Conservation (phyloP, 2,113 vertebrate species). For the Channa maculata region DNA sequence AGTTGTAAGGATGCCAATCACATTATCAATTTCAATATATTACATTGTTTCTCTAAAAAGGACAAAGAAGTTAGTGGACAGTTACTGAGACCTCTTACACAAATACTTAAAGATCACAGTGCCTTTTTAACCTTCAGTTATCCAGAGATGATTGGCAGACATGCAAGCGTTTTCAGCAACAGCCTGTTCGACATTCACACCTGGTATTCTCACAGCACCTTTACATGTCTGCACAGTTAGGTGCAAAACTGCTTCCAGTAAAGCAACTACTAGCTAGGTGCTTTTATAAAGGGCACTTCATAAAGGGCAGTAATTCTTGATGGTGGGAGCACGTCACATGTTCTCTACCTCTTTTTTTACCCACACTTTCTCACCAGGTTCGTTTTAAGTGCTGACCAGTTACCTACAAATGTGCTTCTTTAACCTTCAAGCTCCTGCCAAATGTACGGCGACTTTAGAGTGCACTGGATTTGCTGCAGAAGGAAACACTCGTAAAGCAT, state of each 20-base stretch:
- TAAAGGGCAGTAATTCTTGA: constrained; percentile 19
- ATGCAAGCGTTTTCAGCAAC: constrained; percentile 15
- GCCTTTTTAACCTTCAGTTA: constrained; percentile 27
- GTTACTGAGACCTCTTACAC: constrained; percentile 6
- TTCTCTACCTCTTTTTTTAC: constrained; percentile 18
- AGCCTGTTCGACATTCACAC: constrained; percentile 39
- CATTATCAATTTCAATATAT: background rate
- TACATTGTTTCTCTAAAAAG: too few relatives aligned
- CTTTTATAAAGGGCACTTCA: constrained; percentile 42
- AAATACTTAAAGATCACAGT: background rate
- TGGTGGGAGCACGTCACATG: constrained; percentile 17
- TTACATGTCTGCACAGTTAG: constrained; percentile 8
- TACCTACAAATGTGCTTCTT: constrained; percentile 18
- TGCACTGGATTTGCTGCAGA: constrained; percentile 13
- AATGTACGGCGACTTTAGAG: constrained; percentile 33
- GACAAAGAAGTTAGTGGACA: background rate
- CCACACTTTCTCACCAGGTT: constrained; percentile 19
- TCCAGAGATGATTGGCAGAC: background rate
- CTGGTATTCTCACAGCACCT: constrained; percentile 5
- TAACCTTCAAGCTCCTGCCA: constrained; percentile 25
- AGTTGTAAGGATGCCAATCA: background rate
- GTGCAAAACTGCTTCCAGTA: background rate
- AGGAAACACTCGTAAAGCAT: background rate
- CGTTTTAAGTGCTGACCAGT: constrained; percentile 40
- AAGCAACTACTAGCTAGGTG: constrained; percentile 28